phyloP scores from a whole-genome alignment of 2,113 vertebrate genomes.

The Ovis canadensis region DNA sequence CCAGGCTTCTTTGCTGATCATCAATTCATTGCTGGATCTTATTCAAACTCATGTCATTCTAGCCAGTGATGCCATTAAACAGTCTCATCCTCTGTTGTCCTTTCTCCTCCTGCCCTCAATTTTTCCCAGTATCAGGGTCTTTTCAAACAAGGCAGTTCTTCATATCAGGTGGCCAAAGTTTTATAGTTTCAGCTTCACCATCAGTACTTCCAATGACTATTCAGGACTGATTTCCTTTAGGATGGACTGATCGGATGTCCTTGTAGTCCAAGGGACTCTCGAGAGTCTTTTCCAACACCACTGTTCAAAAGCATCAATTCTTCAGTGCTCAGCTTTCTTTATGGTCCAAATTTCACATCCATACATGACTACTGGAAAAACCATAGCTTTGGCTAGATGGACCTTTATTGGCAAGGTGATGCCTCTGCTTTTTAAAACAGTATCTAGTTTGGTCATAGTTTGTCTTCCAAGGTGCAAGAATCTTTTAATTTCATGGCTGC shows the following conservation, averaged over 20 bases:
- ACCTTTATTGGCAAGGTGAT: background rate
- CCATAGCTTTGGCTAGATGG: background rate
- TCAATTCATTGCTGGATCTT: background rate
- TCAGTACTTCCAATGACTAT: background rate
- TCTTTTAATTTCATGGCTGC: background rate
- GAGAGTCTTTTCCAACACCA: background rate
- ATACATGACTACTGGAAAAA: background rate
- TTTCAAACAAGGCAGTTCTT: background rate
- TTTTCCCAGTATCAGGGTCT: background rate
- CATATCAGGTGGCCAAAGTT: background rate
- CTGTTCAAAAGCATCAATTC: background rate
- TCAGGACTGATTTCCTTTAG: background rate
- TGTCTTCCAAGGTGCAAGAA: background rate
- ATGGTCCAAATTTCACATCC: background rate
- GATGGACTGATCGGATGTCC: background rate
- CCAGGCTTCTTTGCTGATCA: background rate
- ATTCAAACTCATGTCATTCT: background rate
- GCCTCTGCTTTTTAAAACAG: background rate
- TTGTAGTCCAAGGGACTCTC: background rate
- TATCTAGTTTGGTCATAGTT: background rate
- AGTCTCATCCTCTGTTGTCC: background rate
- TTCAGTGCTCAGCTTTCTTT: background rate
- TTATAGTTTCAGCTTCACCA: background rate
- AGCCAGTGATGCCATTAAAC: background rate
- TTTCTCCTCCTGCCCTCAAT: background rate